Base-by-base conservation (phyloP, 2,888 invertebrate genomes). In the Lithophane socia region DNA sequence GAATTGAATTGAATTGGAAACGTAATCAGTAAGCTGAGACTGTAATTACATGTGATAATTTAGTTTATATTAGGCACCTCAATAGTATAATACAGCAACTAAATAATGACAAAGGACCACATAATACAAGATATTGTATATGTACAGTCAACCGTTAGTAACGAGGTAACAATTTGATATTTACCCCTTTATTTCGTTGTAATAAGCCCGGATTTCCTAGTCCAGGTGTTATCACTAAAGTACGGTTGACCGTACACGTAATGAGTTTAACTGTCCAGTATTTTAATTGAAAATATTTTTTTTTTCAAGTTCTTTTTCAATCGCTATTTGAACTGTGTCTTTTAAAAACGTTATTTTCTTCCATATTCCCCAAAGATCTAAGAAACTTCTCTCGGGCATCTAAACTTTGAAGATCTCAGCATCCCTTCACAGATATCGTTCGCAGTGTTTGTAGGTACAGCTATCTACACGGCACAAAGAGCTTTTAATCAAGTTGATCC, bases 401-500 rank as follows among this genome's bases (percentile, higher is more conserved):
- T 37, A 44, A 52, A 79, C 58, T 58, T 80, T 29, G 24, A 60
- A 69, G 49, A 73, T 68, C 42, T 29, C 52, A 64, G 37, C 18
- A 29, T 65, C 73, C 54, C 74, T 74, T 47, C 24, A 37, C 56
- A 67, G 67, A 68, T 73, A 75, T 63, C 60, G 47, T 64, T 56
- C 52, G 61, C 74, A 70, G 76, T 85, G 81, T 85, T 82, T 82
- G 85, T 88, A 82, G 71, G 75, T 85, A 79, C 76, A 77, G 56
- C 75, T 73, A 58, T 58, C 72, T 71, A 80, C 79, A 84, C 82
- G 76, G 77, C 73, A 85, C 86, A 79, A 81, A 82, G 78, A 81
- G 79, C 83, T 81, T 88, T 89, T 89, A 89, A 89, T 89, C 90
- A 88, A 89, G 80, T 88, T 83, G 89, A 88, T 89, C 87, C 89